These are phyloP conservation scores for Brachionus rotundiformis DNA, from an alignment of 1,140 invertebrate genomes.

Conservation along the genomic window DNA sequence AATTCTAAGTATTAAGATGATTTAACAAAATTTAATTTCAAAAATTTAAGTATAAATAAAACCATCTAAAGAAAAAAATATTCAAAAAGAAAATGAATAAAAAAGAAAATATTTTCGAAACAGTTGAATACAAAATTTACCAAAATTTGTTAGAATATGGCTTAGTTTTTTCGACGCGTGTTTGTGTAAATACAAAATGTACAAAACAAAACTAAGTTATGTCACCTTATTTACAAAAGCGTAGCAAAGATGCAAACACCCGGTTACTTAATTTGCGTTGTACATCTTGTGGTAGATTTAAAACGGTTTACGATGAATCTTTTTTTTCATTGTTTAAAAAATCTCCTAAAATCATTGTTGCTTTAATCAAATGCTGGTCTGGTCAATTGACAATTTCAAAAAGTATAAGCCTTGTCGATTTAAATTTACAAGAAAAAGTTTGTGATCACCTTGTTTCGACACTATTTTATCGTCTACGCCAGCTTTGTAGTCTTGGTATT, in stretches of 20 bases:
- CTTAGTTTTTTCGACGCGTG: not conserved
- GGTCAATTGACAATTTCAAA: not conserved
- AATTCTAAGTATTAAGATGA: too few relatives aligned
- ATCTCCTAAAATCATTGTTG: not conserved
- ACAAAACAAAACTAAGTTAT: not conserved
- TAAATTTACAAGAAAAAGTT: not conserved
- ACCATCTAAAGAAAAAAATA: too few relatives aligned
- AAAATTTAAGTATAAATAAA: too few relatives aligned
- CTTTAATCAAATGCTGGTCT: not conserved
- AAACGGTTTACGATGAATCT: not conserved
- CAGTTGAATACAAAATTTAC: not conserved
- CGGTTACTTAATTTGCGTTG: not conserved
- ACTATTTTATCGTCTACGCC: not conserved
- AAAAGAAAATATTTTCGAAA: not conserved
- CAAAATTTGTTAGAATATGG: not conserved
- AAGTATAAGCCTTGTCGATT: not conserved
- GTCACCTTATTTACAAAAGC: conserved; percentile 18
- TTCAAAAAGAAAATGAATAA: not conserved
- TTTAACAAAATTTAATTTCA: too few relatives aligned
- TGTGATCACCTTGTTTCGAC: too few relatives aligned
- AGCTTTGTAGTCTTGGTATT: not conserved
- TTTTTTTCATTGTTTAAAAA: conserved; percentile 21
- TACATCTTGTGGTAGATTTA: not conserved
- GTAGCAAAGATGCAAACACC: not conserved
- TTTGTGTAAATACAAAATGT: not conserved